Evolutionary conservation across 2,113 vertebrate genomes (phyloP), one percentile per base, ranked within the genome.

Genomic region (Cyphomyrus discorhynchus): DNA sequence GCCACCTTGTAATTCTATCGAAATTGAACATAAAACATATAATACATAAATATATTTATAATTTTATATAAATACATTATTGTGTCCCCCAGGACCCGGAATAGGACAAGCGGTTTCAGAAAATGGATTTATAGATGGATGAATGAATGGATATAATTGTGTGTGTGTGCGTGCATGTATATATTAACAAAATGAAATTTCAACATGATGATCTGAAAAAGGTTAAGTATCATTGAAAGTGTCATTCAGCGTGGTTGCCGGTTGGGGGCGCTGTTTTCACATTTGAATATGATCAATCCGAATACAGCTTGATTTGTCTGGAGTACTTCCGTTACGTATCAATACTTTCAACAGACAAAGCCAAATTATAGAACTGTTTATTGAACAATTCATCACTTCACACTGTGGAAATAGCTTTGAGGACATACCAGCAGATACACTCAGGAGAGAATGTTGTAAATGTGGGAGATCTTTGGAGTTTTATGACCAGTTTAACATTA

Each of bases 401-500:
- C 95, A 97, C 91, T 97, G 97, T 90, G 96, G 95, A 88, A 97
- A 97, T 92, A 94, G 93, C 86, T 97, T 97, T 91, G 96, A 97
- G 96, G 93, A 96, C 96, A 87, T 96, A 97, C 90, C 94, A 97
- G 56, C 91, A 62, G 10, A 88, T 62, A 39, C 86, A 88, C 86
- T 88, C 53, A 88, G 86, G 86, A 42, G 87, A 27, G 87, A 88
- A 88, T 62, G 87, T 66, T 24, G 19, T 45, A 66, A 24, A 27
- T 70, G 62, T 31, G n/a, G 62, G 62, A 1, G 62, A 70, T 70
- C 62, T 70, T 27, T 13, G n/a, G 62, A 70, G n/a, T 42, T 1
- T 77, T 0, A 42, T 19, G n/a, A 70, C 24, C 1, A 11, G n/a
- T 66, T 66, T 27, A 66, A 10, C n/a, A 52, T 87, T 53, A 58